A percentile compares a stretch with the other conserved stretches of the same genome.
phyloP scores from a whole-genome alignment of 1,140 invertebrate genomes.

The Papilio aristodemus region DNA sequence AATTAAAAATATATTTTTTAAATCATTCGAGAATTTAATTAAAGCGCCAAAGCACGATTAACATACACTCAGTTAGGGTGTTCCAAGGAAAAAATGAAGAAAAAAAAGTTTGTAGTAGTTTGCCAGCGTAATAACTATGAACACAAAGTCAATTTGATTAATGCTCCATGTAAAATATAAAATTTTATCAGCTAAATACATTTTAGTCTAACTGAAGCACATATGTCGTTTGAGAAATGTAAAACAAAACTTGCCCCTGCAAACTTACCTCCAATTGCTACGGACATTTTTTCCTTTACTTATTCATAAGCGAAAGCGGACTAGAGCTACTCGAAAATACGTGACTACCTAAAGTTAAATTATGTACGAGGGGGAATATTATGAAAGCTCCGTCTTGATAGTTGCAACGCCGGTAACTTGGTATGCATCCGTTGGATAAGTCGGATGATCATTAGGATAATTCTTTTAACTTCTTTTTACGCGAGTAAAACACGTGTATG shows the following conservation, averaged over 20 bases:
- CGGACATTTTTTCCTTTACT: conserved; percentile 68
- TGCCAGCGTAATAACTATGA: too few relatives aligned
- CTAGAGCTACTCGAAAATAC: conserved; percentile 70
- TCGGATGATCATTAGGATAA: conserved; percentile 16
- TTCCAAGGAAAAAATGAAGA: too few relatives aligned
- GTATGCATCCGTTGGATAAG: conserved; percentile 15
- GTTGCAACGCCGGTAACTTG: conserved; percentile 22
- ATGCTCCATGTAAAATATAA: too few relatives aligned
- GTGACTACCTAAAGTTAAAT: conserved; percentile 67
- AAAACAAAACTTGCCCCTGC: conserved; percentile 47
- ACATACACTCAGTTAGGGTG: too few relatives aligned
- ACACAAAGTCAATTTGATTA: too few relatives aligned
- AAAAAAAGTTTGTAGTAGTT: background rate
- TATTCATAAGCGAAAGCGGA: conserved; percentile 71
- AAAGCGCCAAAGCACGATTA: too few relatives aligned
- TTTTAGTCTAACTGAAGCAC: background rate
- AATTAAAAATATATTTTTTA: too few relatives aligned
- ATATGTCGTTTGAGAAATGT: conserved; percentile 39
- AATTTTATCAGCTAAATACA: background rate
- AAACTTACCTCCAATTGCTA: conserved; percentile 58
- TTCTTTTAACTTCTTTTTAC: conserved; percentile 8
- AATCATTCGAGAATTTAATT: too few relatives aligned
- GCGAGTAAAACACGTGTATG: background rate
- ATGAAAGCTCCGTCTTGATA: conserved; percentile 31
- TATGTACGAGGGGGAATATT: conserved; percentile 51